Conservation (phyloP, 2,797 vertebrate genomes). For the Peromyscus melanophrys region DNA sequence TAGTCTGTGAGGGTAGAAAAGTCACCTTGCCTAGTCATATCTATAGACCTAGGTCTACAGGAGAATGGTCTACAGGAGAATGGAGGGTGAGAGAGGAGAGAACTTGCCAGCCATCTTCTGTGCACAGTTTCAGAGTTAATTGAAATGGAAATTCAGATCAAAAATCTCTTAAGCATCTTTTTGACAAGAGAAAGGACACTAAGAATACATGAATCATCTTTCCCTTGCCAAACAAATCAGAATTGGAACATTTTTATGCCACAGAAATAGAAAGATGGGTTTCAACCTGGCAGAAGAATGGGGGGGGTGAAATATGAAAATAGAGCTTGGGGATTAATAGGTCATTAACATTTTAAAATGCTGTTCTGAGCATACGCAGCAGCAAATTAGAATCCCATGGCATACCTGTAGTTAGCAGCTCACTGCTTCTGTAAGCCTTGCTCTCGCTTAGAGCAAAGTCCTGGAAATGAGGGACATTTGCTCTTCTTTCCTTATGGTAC, state of each 20-base stretch:
- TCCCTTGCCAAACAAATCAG: constrained; percentile 68
- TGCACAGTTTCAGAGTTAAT: constrained; percentile 33
- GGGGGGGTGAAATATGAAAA: constrained; percentile 62
- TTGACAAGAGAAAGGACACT: constrained; percentile 43
- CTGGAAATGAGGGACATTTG: background rate
- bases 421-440: background rate
- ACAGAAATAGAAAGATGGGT: constrained; percentile 51
- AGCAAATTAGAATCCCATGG: constrained; percentile 53
- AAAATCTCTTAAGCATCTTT: constrained; percentile 52
- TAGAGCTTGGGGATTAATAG: constrained; percentile 69
- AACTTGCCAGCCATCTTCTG: background rate
- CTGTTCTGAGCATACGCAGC: constrained; percentile 46
- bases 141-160: constrained; percentile 67
- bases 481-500: background rate
- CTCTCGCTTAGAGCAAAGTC: background rate
- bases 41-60: background rate
- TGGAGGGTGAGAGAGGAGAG: background rate
- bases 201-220: constrained; percentile 53
- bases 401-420: constrained; percentile 15
- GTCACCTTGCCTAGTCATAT: background rate
- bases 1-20: background rate
- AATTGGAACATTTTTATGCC: constrained; percentile 56
- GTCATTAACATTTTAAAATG: constrained; percentile 69
- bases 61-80: background rate
- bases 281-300: constrained; percentile 61